A percentile compares a stretch with the other conserved stretches of the same genome.
Conservation (phyloP, 2,113 vertebrate genomes). For the Motacilla alba region DNA sequence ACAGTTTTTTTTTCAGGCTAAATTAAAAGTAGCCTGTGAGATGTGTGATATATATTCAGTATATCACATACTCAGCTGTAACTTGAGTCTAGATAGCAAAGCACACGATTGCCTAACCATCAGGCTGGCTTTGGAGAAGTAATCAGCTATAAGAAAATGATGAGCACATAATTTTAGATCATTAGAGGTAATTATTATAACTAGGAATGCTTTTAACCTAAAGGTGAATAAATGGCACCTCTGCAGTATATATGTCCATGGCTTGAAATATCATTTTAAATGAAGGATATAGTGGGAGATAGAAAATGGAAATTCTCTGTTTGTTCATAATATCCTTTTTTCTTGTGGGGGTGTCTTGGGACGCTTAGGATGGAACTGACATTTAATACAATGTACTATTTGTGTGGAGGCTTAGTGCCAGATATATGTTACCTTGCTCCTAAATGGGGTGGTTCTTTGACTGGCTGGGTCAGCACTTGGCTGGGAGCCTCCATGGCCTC, state of each 20-base stretch:
- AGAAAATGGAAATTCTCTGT: not conserved
- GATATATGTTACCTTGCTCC: accelerated
- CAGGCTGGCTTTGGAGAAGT: not conserved
- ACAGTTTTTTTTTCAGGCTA: not conserved
- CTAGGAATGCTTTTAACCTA: not conserved
- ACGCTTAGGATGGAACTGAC: not conserved
- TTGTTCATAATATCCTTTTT: not conserved
- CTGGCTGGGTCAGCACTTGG: not conserved
- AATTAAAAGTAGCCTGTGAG: not conserved
- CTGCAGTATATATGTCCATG: not conserved
- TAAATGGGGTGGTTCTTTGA: not conserved
- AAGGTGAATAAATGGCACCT: not conserved
- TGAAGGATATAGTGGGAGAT: not conserved
- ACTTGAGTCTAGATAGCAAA: not conserved
- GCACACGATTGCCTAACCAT: not conserved
- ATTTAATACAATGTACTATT: not conserved
- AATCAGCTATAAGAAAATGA: not conserved
- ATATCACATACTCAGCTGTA: not conserved
- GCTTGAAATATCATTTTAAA: not conserved
- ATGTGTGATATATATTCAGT: not conserved
- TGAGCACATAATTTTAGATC: slow-evolving; percentile 14
- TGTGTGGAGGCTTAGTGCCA: not conserved
- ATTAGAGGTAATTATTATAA: slow-evolving; percentile 6
- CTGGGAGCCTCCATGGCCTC: not conserved
- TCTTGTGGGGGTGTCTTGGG: not conserved